Evolutionary conservation across 2,888 invertebrate species (phyloP), one percentile per base, ranked within the genome.

Genomic region (Minunthozetes semirufus): DNA sequence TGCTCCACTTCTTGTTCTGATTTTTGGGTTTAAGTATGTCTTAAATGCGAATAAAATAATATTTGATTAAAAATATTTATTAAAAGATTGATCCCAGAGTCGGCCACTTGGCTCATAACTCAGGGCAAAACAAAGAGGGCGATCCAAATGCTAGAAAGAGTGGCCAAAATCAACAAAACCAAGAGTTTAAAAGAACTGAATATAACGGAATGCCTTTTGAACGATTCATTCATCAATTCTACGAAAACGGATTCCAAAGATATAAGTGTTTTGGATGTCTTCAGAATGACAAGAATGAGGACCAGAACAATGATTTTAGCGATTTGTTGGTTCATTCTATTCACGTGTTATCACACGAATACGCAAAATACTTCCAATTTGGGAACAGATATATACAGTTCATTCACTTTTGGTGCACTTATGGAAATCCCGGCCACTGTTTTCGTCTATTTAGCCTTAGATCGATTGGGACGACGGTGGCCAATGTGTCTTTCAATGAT

Each of bases 401-500:
- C 79, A 1, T 79, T 77, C 42, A 79, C 78, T 5, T 78, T 76
- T 25, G 77, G 77, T 22, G 78, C 79, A n/a, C 56, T 77, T 8
- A 77, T 79, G 6, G 79, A 79, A 70, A 70, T 78, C 17, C 78
- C 77, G 3, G 75, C 78, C 11, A 66, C 76, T 13, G 56, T 77
- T 27, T 72, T 79, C 5, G 76, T 79, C 29, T 48, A 78, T 19
- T 78, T 78, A 56, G 77, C 78, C 15, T 48, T 79, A n/a, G 79
- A 79, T 29, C 74, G 76, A 68, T 71, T 77, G 9, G 79, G 79
- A 0, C 74, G 79, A 33, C 68, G 77, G 19, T 78, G 77, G 79
- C 79, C 79, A 15, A 75, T 79, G 50, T 50, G 76, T 13, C 17
- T 0, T 92, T 93, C 82, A 92, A 93, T 80, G 92, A 92, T 92